A percentile compares a stretch with the other conserved stretches of the same genome.
phyloP scores from a whole-genome alignment of 2,113 vertebrate species.

The Coptodon bakossiorum region DNA sequence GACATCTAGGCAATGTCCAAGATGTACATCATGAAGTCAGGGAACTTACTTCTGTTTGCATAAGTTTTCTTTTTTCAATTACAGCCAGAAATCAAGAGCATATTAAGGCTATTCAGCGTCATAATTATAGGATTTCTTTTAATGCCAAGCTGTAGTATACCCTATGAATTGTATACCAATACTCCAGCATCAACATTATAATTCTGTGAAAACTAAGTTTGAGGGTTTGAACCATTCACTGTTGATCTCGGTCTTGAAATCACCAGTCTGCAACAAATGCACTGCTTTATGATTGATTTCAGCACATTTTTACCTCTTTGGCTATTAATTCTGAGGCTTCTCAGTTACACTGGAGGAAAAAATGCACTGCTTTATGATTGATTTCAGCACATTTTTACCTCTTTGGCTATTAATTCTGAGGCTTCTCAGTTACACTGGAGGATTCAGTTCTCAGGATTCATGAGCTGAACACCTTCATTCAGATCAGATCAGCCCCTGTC shows the following conservation, averaged over 20 bases:
- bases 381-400: not conserved
- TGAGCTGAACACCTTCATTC: not conserved
- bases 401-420: not conserved
- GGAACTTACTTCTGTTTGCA: not conserved
- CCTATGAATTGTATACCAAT: not conserved
- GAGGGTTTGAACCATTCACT: not conserved
- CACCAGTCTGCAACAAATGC: not conserved
- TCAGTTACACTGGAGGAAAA: not conserved
- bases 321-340: not conserved
- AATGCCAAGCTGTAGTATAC: not conserved
- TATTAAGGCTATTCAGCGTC: not conserved
- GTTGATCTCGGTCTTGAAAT: not conserved
- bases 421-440: not conserved
- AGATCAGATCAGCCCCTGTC: not conserved
- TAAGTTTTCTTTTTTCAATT: not conserved
- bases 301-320: not conserved
- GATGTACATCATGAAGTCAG: not conserved
- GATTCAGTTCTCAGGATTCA: not conserved
- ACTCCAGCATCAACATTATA: not conserved
- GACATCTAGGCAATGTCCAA: not conserved
- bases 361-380: not conserved
- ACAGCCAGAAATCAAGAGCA: not conserved
- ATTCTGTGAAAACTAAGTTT: not conserved
- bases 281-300: not conserved
- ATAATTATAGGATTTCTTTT: not conserved